Conservation (phyloP, 2,888 invertebrate genomes). For the Pyralis farinalis region DNA sequence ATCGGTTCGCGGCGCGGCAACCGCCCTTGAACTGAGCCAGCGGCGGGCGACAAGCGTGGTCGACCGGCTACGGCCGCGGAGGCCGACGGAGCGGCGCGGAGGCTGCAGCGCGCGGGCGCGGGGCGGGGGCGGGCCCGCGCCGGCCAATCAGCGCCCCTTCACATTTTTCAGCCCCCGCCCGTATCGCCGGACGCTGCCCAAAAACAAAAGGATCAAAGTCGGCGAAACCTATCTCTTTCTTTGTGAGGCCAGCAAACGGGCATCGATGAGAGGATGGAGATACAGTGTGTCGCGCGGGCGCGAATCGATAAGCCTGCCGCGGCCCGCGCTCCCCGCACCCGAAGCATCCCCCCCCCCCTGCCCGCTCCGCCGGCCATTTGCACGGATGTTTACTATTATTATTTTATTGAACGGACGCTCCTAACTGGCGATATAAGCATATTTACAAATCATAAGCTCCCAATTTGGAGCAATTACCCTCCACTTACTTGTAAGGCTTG, state of each 20-base stretch:
- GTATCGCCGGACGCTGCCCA: constrained; percentile 80
- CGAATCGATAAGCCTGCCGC: constrained; percentile 64
- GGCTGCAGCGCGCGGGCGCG: constrained; percentile 35
- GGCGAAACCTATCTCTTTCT: constrained; percentile 81
- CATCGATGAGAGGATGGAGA: constrained; percentile 78
- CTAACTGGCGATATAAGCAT: constrained; percentile 71
- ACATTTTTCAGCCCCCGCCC: constrained; percentile 79
- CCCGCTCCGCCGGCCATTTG: constrained; percentile 74
- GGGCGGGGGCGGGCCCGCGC: constrained; percentile 64
- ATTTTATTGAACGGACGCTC: constrained; percentile 78
- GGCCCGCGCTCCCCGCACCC: constrained; percentile 33
- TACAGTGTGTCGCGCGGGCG: constrained; percentile 79
- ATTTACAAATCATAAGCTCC: constrained; percentile 61
- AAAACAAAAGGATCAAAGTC: constrained; percentile 82
- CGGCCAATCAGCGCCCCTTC: constrained; percentile 78
- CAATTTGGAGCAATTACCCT: constrained; percentile 46
- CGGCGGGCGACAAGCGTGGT: constrained; percentile 37
- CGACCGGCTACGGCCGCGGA: constrained; percentile 34
- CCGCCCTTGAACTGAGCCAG: constrained; percentile 75
- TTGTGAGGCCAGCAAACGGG: constrained; percentile 76
- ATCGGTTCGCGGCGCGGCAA: constrained; percentile 52
- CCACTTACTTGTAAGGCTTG: neutral
- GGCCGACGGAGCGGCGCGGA: constrained; percentile 27
- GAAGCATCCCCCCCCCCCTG: constrained; percentile 40
- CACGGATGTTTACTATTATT: constrained; percentile 80